Evolutionary conservation across 1,140 invertebrate species (phyloP), one percentile per base, ranked within the genome.

Genomic region (Leptinotarsa lineolata): DNA sequence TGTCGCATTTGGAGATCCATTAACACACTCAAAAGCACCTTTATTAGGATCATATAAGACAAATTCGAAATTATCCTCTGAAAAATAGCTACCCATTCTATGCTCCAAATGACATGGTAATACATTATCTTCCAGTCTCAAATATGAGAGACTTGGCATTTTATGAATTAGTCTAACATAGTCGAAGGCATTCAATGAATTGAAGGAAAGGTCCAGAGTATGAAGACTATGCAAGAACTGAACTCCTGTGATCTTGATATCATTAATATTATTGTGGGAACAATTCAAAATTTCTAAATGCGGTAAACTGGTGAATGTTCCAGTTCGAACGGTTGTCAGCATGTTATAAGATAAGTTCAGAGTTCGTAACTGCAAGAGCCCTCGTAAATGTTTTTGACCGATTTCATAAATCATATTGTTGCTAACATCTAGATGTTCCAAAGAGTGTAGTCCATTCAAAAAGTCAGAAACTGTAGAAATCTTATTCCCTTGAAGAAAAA

Each of bases 381-480:
- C 24, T 30, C 24, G 24, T 30, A 30, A 30, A 30, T 30, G 6
- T 30, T 30, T 30, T 21, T 63, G 54, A 21, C 58, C 72, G 2
- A 83, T 73, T 20, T 74, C 48, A 8, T n/a, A 60, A 3, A 83
- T 76, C 8, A 72, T 67, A 66, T 82, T 83, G 46, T 73, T 63
- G 16, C 72, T 77, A 5, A 84, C 61, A 72, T 82, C 68, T 24
- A 84, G 68, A 22, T 75, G 54, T 73, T 84, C 81, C 54, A 84
- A 68, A 20, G 45, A 59, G 16, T 76, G 54, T 15, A 83, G 59
- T n/a, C 74, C 77, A 12, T 78, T 61, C 64, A 80, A 78, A 4
- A 77, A 74, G 15, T 60, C 63, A 15, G 79, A 85, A 6, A 91
- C 85, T 8, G 78, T 82, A 16, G 85, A 81, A n/a, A 92, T 87